Base-by-base conservation (phyloP, 2,797 vertebrate genomes). In the Diplodus puntazzo region DNA sequence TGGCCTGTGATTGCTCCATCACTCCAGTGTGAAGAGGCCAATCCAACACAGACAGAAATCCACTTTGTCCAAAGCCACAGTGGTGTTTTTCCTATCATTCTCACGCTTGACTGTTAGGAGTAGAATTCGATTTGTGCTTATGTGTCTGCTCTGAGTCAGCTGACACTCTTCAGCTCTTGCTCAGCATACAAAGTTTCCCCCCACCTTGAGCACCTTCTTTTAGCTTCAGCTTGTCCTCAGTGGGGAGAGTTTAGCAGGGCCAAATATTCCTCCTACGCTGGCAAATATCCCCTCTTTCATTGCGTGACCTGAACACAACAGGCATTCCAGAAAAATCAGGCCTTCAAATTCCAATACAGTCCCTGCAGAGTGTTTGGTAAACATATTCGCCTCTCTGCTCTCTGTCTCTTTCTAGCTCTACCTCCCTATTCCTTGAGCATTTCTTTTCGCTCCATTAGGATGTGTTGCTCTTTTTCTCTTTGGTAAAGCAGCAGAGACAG, bases 351-450 rank as follows among this genome's bases (percentile, higher is more conserved):
- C 89, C 90, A 91, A 69, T 72, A 79, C 71, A 64, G 84, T 91
- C 90, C 83, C 87, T 76, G 85, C 73, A 83, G 89, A 91, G 81
- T 89, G 80, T 91, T 91, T 91, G 80, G 86, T 89, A 89, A 93
- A 92, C 88, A 94, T 79, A 76, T 84, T 62, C 57, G 30, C 52
- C 62, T 66, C 66, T 82, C 72, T 71, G 50, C 76, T 82, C 70
- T 62, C 70, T 72, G 54, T 84, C 67, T 90, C 69, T 70, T 46
- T 80, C 45, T 50, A 39, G 53, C 81, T 81, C 76, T 69, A 39
- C 58, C 61, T 79, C 55, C 75, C 58, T 69, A 50, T 79, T 81
- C 66, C 61, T 62, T 23, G 53, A 80, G 63, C 75, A 73, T 39
- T 58, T 30, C 3, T 34, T 73, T 59, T 63, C 50, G 48, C 83